Conservation (phyloP, 2,797 vertebrate genomes). For the Propithecus deckenii region DNA sequence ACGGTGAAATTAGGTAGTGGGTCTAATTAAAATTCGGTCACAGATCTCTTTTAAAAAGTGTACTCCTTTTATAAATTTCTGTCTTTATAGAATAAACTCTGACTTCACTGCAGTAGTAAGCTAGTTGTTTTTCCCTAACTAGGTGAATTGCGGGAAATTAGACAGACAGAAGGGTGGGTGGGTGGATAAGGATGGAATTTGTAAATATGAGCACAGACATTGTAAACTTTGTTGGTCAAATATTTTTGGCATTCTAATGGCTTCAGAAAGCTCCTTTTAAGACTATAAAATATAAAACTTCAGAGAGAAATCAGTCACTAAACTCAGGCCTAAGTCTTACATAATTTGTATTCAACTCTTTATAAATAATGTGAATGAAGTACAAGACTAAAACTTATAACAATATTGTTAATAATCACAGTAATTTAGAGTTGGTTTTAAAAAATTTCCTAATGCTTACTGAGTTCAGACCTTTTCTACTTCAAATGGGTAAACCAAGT, state of each 20-base stretch:
- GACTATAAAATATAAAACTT: background rate
- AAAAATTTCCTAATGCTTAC: background rate
- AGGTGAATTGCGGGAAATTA: background rate
- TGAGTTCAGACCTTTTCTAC: background rate
- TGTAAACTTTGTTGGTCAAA: conserved; percentile 32
- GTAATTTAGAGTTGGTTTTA: background rate
- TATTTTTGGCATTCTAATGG: background rate
- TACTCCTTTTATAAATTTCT: background rate
- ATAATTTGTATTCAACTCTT: background rate
- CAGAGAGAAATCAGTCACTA: background rate
- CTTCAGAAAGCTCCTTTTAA: conserved; percentile 17
- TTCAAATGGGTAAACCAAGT: background rate
- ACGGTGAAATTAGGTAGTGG: background rate
- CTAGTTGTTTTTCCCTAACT: background rate
- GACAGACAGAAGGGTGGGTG: background rate
- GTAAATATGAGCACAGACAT: background rate
- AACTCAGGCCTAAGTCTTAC: background rate
- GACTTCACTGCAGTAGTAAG: background rate
- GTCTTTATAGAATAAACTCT: background rate
- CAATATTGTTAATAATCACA: background rate
- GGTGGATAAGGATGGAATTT: background rate
- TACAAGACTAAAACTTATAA: background rate
- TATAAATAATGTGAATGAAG: background rate
- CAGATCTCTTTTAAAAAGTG: background rate
- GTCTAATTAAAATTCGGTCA: background rate